Base-by-base conservation (phyloP, 23 tunicate genomes). In the Corella eumyota region DNA sequence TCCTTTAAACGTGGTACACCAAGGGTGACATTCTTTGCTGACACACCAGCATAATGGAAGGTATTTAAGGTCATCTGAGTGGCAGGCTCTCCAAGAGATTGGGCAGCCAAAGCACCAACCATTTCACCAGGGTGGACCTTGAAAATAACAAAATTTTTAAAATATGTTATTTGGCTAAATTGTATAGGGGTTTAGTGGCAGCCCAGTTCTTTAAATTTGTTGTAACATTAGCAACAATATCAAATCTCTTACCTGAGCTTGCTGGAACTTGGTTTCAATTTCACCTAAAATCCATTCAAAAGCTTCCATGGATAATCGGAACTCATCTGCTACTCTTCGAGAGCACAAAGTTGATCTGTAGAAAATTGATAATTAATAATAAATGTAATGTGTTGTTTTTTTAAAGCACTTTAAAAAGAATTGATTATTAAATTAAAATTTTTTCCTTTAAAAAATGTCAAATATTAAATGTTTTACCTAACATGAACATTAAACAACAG, bases 11-110 rank as follows among this genome's bases (percentile, higher is more conserved):
- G 83, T 17, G 99, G 99, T 47, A 93, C 99, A 77, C 90, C 99
- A 34, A 93, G 95, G 28, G 99, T 93, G 60, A 93, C 99, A 77
- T 93, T 93, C 70, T 93, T 93, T n/a, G 99, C 99, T 15, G 99
- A 93, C 69, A 93, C 99, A 78, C 99, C 99, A 58, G 99, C 99
- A 72, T 93, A 93, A 65, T 93, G 99, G 62, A 93, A 93, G 25
- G 99, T 87, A 81, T 93, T 93, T 55, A 93, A 73, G 58, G 99
- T 93, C 99, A 93, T 93, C 79, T 93, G 99, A 3, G 99, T 93
- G 77, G 99, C 90, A 1, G 99, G 99, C 64, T 93, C 99, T 32
- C 99, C 99, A 6, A 93, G 76, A 32, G 90, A 77, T 64, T 84
- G 99, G 23, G 99, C 99, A 50, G 99, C 99, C 0, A 93, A 56